Percentiles rank a stretch among this genome's conserved stretches.
Conservation (phyloP, 2,888 invertebrate species). For the Notodromas monacha region DNA sequence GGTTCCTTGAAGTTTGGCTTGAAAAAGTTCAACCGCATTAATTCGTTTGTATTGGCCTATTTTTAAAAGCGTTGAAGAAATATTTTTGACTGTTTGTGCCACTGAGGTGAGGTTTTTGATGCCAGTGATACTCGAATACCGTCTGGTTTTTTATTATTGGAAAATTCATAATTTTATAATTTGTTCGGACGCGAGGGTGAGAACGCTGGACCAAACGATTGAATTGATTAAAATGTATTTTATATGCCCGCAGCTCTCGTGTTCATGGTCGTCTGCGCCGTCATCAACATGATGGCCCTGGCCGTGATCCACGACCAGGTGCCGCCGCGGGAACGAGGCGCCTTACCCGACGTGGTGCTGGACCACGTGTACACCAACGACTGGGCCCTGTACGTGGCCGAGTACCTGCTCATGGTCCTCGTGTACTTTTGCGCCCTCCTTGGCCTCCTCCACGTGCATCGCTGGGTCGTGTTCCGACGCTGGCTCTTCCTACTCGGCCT, state of each 20-base stretch:
- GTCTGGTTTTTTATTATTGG: too few relatives aligned
- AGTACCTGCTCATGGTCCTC: conserved; percentile 50
- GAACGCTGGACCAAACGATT: too few relatives aligned
- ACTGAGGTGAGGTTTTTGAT: too few relatives aligned
- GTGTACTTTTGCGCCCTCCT: conserved; percentile 39
- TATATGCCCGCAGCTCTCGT: conserved; percentile 24
- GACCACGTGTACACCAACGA: conserved; percentile 33
- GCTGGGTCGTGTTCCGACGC: conserved; percentile 46
- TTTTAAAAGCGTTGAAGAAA: too few relatives aligned
- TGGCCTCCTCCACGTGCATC: conserved; percentile 51
- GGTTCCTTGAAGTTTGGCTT: too few relatives aligned
- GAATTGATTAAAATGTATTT: too few relatives aligned
- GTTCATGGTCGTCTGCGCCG: conserved; percentile 26
- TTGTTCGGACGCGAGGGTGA: too few relatives aligned
- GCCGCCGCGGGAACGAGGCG: conserved; percentile 37
- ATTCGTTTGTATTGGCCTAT: too few relatives aligned
- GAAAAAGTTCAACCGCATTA: too few relatives aligned
- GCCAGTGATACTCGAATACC: too few relatives aligned
- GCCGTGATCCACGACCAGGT: conserved; percentile 58
- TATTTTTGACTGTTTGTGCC: too few relatives aligned
- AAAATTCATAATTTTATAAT: too few relatives aligned
- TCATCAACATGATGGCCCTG: conserved; percentile 32
- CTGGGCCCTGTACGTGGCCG: conserved; percentile 50
- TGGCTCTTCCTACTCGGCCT: conserved; percentile 46
- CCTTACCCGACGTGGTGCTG: conserved; percentile 49